phyloP scores from a whole-genome alignment of 2,888 invertebrate species.

The Timema cristinae region DNA sequence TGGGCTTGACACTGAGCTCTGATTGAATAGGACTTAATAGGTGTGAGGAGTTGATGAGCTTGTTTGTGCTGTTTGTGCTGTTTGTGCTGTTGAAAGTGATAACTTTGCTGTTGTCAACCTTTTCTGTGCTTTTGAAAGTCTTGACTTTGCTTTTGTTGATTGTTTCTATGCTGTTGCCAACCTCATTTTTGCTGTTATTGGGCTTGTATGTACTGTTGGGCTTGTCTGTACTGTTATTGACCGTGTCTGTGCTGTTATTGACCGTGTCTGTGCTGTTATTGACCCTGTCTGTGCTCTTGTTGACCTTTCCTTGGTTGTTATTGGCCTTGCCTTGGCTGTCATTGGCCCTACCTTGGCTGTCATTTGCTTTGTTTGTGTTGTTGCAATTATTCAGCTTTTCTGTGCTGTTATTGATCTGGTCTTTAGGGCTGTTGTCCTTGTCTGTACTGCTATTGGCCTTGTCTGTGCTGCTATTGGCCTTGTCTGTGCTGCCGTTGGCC shows the following conservation, averaged over 20 bases:
- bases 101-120: background rate
- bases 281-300: background rate
- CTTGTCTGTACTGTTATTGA: background rate
- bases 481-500: background rate
- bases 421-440: background rate
- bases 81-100: conserved; percentile 1
- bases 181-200: background rate
- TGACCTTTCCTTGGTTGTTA: background rate
- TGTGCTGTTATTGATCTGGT: background rate
- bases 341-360: background rate
- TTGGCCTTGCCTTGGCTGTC: background rate
- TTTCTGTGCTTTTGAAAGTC: background rate
- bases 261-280: background rate
- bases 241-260: background rate
- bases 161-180: background rate
- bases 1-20: background rate
- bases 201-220: background rate
- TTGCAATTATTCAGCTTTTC: background rate
- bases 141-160: background rate
- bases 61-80: conserved; percentile 4
- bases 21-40: no score
- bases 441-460: background rate
- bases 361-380: background rate
- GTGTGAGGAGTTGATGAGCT: no score
- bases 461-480: background rate